Evolutionary conservation across 1,140 invertebrate species (phyloP).

Genomic region (Chironomus striatipennis): DNA sequence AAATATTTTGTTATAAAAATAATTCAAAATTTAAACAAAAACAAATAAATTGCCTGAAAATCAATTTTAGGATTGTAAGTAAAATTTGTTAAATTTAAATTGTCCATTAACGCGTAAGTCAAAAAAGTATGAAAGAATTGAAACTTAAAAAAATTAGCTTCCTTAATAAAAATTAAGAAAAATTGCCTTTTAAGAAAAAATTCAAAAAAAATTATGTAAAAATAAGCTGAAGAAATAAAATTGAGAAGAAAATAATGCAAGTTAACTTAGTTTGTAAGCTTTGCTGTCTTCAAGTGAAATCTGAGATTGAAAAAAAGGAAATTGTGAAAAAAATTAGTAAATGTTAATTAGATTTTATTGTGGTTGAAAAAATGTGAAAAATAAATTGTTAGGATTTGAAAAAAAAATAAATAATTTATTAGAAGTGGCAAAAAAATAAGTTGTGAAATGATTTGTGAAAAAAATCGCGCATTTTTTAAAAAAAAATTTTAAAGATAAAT

Average conservation of each 20-base stretch:
- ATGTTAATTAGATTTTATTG: no score
- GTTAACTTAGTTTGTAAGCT: conserved; percentile 3
- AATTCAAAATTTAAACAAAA: not conserved
- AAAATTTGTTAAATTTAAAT: not conserved
- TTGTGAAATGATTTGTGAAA: no score
- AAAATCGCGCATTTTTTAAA: no score
- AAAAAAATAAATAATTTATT: no score
- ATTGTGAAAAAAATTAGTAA: no score
- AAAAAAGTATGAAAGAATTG: not conserved
- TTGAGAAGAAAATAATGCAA: not conserved
- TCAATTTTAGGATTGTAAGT: not conserved
- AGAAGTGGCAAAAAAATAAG: no score
- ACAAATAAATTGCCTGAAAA: not conserved
- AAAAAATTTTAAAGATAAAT: no score
- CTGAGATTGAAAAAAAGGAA: not conserved
- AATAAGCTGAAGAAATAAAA: not conserved
- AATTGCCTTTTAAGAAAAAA: not conserved
- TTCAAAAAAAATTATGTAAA: not conserved
- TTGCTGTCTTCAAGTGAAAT: not conserved
- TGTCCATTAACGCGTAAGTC: not conserved
- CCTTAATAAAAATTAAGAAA: not conserved
- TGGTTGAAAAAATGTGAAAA: no score
- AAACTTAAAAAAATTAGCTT: not conserved
- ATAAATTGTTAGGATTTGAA: no score
- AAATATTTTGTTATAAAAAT: no score